Base-by-base conservation (phyloP, 92 coral and sea anemone genomes). In the Umimayanthus chanpuru region DNA sequence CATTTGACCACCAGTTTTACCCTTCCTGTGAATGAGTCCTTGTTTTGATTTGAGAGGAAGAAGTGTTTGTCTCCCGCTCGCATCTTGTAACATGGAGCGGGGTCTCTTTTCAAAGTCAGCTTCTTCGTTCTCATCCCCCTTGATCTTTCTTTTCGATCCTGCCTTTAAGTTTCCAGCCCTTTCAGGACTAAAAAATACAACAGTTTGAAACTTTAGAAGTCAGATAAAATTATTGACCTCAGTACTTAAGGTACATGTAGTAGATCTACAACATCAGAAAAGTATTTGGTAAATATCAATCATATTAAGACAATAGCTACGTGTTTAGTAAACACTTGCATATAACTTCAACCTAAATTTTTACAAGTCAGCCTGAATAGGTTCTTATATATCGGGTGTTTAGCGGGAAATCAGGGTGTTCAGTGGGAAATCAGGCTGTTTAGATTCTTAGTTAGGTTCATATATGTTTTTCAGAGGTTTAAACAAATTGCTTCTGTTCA, bases 21-120 rank as follows among this genome's bases (percentile, higher is more conserved):
- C 38, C 55, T 68, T 29, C 28, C 78, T 26, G 77, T 71, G 87
- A 41, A 83, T 70, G 16, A 83, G 64, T 16, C 87, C 87, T 55
- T 83, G 78, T 20, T 83, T 83, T 28, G 64, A 43, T 53, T 83
- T 83, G 61, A 83, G 77, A 5, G 87, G 87, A 43, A 83, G 87
- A 83, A 83, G 87, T 41, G 66, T 70, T 12, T 71, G 87, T 71
- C 40, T 15, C 26, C 53, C 41, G 16, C 23, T 47, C 55, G 28
- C 36, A 70, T 83, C 79, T 44, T 47, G 66, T 25, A 83, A 71
- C 87, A 83, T 83, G n/a, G 79, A 83, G 44, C 87, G 87, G 5
- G 87, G 87, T 44, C 87, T 83, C 43, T 83, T 83, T 44, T 83
- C 87, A 70, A 68, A 83, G 20, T 83, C 87, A 41, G 87, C 87